Evolutionary conservation across 2,888 invertebrate genomes (phyloP).

Genomic region (Lasioglossum lativentre): DNA sequence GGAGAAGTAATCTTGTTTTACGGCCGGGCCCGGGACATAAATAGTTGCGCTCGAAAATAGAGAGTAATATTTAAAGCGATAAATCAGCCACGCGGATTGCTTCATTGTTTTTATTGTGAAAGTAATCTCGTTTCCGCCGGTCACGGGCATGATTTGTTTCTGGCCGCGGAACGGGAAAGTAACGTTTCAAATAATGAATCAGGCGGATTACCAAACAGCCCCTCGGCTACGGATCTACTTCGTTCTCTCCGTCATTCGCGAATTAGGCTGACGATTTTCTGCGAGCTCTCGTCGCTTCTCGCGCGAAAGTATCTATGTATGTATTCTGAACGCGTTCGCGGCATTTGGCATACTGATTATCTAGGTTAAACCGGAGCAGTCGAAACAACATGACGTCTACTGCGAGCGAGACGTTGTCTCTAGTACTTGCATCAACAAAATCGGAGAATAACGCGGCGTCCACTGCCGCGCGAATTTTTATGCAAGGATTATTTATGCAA

Average conservation of each 20-base stretch:
- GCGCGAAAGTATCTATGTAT: no score
- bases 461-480: no score
- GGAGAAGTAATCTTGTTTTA: conserved; percentile 40
- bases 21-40: conserved; percentile 16
- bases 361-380: no score
- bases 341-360: no score
- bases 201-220: conserved; percentile 10
- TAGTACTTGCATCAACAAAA: no score
- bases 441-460: no score
- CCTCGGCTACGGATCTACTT: not conserved
- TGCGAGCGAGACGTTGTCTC: no score
- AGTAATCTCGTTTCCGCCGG: conserved; percentile 17
- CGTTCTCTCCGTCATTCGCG: not conserved
- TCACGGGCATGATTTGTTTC: conserved; percentile 28
- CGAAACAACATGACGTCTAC: no score
- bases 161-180: conserved; percentile 21
- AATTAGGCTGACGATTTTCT: not conserved
- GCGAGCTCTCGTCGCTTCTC: not conserved
- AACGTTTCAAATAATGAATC: conserved; percentile 29
- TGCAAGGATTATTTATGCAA: no score
- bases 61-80: conserved; percentile 49
- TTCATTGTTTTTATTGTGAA: conserved; percentile 46
- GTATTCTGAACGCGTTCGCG: no score
- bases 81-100: conserved; percentile 27
- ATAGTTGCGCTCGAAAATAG: conserved; percentile 45